Evolutionary conservation across 2,113 vertebrate genomes (phyloP).

Genomic region (Eolophus roseicapilla): DNA sequence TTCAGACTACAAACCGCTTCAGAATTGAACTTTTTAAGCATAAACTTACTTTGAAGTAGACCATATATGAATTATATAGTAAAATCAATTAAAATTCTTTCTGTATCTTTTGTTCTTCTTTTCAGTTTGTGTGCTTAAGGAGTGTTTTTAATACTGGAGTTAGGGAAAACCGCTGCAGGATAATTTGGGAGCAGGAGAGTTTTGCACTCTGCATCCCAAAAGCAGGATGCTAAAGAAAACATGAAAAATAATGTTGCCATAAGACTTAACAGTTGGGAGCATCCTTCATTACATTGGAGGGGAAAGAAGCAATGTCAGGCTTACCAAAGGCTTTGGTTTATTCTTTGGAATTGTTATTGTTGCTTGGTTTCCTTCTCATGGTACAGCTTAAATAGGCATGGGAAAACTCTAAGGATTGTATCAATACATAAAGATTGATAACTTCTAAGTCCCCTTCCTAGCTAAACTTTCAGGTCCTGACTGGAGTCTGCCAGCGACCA

Average conservation of each 20-base stretch:
- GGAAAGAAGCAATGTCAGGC: not conserved
- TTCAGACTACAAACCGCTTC: not conserved
- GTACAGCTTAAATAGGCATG: not conserved
- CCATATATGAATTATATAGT: not conserved
- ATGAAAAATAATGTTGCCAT: not conserved
- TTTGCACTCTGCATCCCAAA: not conserved
- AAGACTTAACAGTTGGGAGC: not conserved
- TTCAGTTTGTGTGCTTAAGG: not conserved
- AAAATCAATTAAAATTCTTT: not conserved
- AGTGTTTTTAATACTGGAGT: not conserved
- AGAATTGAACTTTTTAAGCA: not conserved
- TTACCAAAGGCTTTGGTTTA: not conserved
- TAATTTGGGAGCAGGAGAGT: not conserved
- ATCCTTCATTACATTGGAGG: not conserved
- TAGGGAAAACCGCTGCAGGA: constrained; percentile 10
- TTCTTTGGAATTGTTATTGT: not conserved
- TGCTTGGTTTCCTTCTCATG: not conserved
- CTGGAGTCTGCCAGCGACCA: not conserved
- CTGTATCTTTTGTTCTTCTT: not conserved
- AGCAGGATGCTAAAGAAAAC: not conserved
- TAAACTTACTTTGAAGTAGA: not conserved
- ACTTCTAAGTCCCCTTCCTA: not conserved
- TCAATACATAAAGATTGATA: not conserved
- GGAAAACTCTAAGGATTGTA: not conserved
- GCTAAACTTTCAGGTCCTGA: not conserved